These are phyloP conservation scores for Hypercompe scribonia DNA, from an alignment of 2,888 invertebrate species.

Conservation along the genomic window DNA sequence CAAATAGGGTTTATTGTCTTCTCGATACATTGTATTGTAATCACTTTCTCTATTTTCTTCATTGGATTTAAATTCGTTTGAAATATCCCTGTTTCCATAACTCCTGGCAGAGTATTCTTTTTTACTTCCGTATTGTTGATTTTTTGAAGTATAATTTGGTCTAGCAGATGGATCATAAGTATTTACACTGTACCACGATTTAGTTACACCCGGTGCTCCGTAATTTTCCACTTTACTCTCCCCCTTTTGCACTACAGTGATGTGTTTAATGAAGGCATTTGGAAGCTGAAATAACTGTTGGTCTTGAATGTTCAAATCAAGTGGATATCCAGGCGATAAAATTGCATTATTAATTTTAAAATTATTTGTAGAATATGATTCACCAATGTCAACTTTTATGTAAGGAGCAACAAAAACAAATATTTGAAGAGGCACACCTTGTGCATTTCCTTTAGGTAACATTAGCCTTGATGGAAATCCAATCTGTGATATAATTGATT, in stretches of 20 bases:
- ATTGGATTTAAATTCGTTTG: slow-evolving; percentile 4
- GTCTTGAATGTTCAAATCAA: slow-evolving; percentile 89
- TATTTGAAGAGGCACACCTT: slow-evolving; percentile 88
- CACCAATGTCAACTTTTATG: slow-evolving; percentile 64
- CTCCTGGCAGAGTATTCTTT: slow-evolving; percentile 12
- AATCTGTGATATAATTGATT: slow-evolving; percentile 83
- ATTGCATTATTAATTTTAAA: slow-evolving; percentile 74
- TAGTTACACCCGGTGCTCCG: slow-evolving; percentile 51
- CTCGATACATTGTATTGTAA: not conserved
- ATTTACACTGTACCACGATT: slow-evolving; percentile 55
- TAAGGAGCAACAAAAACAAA: slow-evolving; percentile 88
- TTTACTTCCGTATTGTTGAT: slow-evolving; percentile 32
- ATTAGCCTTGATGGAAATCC: slow-evolving; percentile 90
- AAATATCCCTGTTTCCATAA: slow-evolving; percentile 19
- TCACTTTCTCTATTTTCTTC: slow-evolving; percentile 8
- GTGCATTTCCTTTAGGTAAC: slow-evolving; percentile 89
- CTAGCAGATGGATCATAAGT: slow-evolving; percentile 50
- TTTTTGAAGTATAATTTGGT: slow-evolving; percentile 49
- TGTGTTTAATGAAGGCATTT: slow-evolving; percentile 73
- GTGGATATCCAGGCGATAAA: slow-evolving; percentile 89
- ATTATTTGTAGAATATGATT: slow-evolving; percentile 71
- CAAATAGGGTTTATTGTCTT: slow-evolving; percentile 9
- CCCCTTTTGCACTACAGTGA: slow-evolving; percentile 70
- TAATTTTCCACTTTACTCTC: slow-evolving; percentile 54
- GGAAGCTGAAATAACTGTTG: slow-evolving; percentile 71